Evolutionary conservation across 1,140 invertebrate species (phyloP), one percentile per base, ranked within the genome.

Genomic region (Steinernema khuongi): DNA sequence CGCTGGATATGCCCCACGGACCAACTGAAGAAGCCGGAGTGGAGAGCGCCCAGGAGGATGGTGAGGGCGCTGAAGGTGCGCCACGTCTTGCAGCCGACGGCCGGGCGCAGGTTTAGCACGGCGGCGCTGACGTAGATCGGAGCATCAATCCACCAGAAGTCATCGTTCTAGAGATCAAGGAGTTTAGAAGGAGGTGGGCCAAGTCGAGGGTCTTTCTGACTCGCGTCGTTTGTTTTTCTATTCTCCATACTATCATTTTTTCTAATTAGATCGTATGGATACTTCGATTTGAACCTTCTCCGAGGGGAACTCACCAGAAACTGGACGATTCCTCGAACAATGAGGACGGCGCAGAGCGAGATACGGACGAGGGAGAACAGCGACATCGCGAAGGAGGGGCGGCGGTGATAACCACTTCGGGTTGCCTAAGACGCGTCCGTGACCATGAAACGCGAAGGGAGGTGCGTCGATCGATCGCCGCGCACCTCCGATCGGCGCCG

Each of bases 81-180:
- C 79, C 79, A 80, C 36, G 72, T 44, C n/a, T 30, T 66, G 36
- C 77, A 80, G 14, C 26, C 22, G 17, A 77, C 77, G 17, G 44
- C 60, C 33, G 68, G 78, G 31, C 68, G 22, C 1, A 82, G 19
- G n/a, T 66, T 28, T 1, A 80, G 36, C n/a, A 82, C n/a, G 31
- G 74, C 80, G n/a, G 80, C 79, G n/a, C 70, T 29, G 28, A 29
- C 50, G 29, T 66, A 72, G n/a, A 82, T 32, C 68, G 69, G 72
- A 0, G 76, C 78, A 30, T 77, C 79, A 31, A 80, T 71, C 79
- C 80, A 82, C 71, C 81, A 83, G 29, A 74, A 77, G 7, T 71
- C 17, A 31, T 79, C 73, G 29, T 78, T 68, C 78, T 79, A 31
- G n/a, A 80, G n/a, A n/a, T n/a, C n/a, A 81, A 17, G 19, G 4